phyloP scores from a whole-genome alignment of 2,113 vertebrate genomes.

The Mesembrinibis cayennensis region DNA sequence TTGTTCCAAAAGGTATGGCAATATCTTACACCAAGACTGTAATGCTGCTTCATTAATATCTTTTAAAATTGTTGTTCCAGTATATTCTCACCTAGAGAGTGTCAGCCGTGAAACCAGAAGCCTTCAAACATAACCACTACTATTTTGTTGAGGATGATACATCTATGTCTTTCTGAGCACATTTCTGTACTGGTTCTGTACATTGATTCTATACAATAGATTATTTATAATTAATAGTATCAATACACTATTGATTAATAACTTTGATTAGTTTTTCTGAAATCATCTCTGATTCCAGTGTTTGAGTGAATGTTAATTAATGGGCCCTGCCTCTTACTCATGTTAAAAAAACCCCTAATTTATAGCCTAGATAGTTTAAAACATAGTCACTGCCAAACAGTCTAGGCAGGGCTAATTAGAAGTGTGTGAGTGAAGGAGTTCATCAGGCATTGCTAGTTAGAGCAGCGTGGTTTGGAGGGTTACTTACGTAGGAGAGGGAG shows the following conservation, averaged over 20 bases:
- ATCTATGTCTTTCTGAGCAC: not conserved
- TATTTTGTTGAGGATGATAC: not conserved
- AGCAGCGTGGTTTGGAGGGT: not conserved
- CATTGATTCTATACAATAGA: accelerated
- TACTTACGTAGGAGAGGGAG: not conserved
- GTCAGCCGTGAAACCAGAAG: not conserved
- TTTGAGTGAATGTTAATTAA: not conserved
- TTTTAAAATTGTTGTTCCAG: not conserved
- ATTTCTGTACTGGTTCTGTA: not conserved
- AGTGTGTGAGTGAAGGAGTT: not conserved
- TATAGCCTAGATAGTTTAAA: not conserved
- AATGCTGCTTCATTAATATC: not conserved
- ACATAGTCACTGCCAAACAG: not conserved
- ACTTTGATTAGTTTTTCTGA: not conserved
- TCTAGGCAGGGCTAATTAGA: not conserved
- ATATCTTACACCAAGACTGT: not conserved
- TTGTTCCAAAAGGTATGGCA: not conserved
- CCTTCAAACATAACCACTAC: not conserved
- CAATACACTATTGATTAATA: not conserved
- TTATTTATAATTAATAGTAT: not conserved
- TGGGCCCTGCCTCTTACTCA: not conserved
- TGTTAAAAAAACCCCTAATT: accelerated
- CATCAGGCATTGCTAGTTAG: not conserved
- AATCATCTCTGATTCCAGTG: not conserved
- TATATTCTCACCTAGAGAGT: not conserved